Percentiles rank a stretch among this genome's conserved stretches.
phyloP scores from a whole-genome alignment of 1,140 invertebrate genomes.

The Zaprionus camerounensis region DNA sequence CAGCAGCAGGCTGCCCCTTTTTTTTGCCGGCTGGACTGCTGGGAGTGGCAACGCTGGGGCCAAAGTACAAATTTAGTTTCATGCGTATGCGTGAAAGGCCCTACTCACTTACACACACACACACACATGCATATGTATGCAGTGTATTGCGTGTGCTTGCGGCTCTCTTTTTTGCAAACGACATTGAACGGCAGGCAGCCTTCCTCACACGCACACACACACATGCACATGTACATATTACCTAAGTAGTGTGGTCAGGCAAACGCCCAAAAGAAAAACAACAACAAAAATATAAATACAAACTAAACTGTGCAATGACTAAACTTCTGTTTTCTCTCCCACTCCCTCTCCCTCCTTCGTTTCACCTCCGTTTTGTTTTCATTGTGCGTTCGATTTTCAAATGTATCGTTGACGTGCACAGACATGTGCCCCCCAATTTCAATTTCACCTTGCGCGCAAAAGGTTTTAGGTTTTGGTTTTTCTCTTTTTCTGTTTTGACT shows the following conservation, averaged over 20 bases:
- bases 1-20: constrained; percentile 28
- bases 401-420: background rate
- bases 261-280: constrained; percentile 23
- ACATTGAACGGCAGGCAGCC: constrained; percentile 39
- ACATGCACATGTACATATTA: constrained; percentile 1
- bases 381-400: constrained; percentile 34
- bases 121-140: background rate
- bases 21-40: constrained; percentile 35
- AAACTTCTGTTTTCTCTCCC: constrained; percentile 9
- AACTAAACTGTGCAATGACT: constrained; percentile 32
- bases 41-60: constrained; percentile 56
- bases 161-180: constrained; percentile 18
- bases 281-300: constrained; percentile 6
- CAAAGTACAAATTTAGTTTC: constrained; percentile 68
- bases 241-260: constrained; percentile 18
- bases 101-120: constrained; percentile 19
- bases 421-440: constrained; percentile 25
- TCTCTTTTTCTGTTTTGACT: constrained; percentile 60
- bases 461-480: constrained; percentile 61
- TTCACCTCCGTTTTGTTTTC: constrained; percentile 5
- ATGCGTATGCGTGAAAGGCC: constrained; percentile 38
- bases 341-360: background rate
- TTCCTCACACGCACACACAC: constrained; percentile 16
- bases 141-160: background rate
- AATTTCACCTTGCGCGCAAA: constrained; percentile 75